Base-by-base conservation (phyloP, 2,113 vertebrate species). In the Bucco capensis region DNA sequence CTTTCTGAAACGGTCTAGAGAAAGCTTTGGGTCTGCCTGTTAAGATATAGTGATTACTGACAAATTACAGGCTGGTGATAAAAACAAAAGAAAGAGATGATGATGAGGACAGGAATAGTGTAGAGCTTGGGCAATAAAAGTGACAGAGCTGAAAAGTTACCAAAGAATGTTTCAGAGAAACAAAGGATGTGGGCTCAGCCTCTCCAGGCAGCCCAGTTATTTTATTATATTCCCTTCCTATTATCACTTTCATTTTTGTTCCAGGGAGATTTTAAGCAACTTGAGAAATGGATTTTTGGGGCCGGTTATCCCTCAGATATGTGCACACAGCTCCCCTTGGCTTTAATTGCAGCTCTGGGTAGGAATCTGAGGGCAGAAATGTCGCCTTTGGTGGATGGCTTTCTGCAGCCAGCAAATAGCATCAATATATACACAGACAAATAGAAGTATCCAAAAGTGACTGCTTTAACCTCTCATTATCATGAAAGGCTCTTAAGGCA, bases 81-180 rank as follows among this genome's bases (percentile, higher is more conserved):
- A 57, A 85, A 91, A 58, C n/a, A 90, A 24, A 82, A 89, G 80
- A 65, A 50, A 82, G 31, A 67, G 44, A 72, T 6, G 38, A 28
- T 21, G 57, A 56, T 51, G 51, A 92, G 84, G 90, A 79, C 67
- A 71, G 83, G 86, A 88, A 66, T 66, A 83, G 23, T 35, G 7
- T 64, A 53, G 88, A 85, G 56, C 79, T 77, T 82, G 80, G 66
- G 83, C 92, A 88, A 93, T 87, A 86, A 90, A 95, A 91, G 90
- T 71, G 84, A 73, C 83, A 82, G 61, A 93, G 61, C 62, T 95
- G 72, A 97, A 95, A 96, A 97, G 84, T 94, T 96, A 85, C 75
- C 64, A 85, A 95, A 89, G 92, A 95, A 93, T 91, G 46, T 95
- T 96, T 96, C 47, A 79, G 85, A 90, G 85, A 87, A 97, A 97